These are phyloP conservation scores for Benthosema pterotum DNA, from an alignment of 2,797 vertebrate species.

Conservation along the genomic window DNA sequence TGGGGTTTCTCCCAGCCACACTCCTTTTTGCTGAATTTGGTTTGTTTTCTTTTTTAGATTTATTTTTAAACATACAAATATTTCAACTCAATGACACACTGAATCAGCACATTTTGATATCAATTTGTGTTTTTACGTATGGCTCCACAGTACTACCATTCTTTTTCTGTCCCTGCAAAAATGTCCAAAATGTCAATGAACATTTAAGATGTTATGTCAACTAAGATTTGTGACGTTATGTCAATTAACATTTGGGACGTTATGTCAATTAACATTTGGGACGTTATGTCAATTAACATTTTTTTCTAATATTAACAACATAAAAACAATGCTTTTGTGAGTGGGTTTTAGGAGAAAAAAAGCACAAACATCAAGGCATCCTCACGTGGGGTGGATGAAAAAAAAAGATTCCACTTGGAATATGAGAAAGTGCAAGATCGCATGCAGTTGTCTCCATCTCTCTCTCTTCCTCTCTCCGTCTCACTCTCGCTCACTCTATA, in stretches of 20 bases:
- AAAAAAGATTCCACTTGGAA: slow-evolving; percentile 72
- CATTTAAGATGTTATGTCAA: no score
- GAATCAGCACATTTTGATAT: not conserved
- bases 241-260: no score
- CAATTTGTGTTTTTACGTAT: not conserved
- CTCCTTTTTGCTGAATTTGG: not conserved
- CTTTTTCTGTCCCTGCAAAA: no score
- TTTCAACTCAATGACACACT: not conserved
- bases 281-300: no score
- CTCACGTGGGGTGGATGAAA: slow-evolving; percentile 44
- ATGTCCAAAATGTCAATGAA: no score
- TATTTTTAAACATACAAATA: not conserved
- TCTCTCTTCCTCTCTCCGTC: slow-evolving; percentile 79
- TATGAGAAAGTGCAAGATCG: slow-evolving; percentile 80
- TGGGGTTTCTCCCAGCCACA: not conserved
- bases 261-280: no score
- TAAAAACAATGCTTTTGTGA: slow-evolving; percentile 18
- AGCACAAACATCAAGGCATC: slow-evolving; percentile 39
- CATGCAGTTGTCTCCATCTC: slow-evolving; percentile 80
- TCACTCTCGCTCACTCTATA: slow-evolving; percentile 70
- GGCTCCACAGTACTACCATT: no score
- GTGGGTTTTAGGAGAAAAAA: slow-evolving; percentile 14
- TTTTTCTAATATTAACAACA: not conserved
- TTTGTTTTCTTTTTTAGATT: not conserved
- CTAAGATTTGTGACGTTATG: no score